Conservation (phyloP, 2,113 vertebrate species). For the Periophthalmus modestus region DNA sequence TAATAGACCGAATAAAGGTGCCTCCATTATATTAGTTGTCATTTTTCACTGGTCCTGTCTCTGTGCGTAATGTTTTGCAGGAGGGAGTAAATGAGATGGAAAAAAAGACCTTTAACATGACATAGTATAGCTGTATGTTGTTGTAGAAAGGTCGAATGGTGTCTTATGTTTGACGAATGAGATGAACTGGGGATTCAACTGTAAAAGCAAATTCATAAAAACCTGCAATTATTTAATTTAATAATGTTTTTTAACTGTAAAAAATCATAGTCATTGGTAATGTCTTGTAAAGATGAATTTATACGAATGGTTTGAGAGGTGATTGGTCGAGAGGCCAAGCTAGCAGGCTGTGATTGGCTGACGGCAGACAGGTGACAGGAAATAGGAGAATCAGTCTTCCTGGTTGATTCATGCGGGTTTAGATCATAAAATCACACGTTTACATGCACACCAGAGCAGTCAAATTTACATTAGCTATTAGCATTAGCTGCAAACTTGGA, state of each 20-base stretch:
- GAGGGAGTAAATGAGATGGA: neutral
- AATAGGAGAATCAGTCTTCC: too few species aligned
- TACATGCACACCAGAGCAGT: too few species aligned
- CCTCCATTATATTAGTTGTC: neutral
- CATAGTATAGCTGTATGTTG: neutral
- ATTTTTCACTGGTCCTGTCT: neutral
- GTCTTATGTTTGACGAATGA: neutral
- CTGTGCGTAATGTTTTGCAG: neutral
- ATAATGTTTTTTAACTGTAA: neutral
- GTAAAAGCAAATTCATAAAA: neutral
- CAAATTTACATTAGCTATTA: too few species aligned
- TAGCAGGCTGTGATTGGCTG: too few species aligned
- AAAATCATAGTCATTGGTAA: too few species aligned
- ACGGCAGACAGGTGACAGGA: too few species aligned
- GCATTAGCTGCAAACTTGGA: too few species aligned
- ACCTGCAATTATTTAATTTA: neutral
- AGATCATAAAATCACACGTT: too few species aligned
- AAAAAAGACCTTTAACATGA: conserved; percentile 4
- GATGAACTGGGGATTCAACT: neutral
- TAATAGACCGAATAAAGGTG: neutral
- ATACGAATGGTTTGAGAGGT: too few species aligned
- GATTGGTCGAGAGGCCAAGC: too few species aligned
- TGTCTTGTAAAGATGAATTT: too few species aligned
- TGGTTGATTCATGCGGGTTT: too few species aligned
- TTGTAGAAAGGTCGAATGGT: neutral